A percentile compares a stretch with the other conserved stretches of the same genome.
Evolutionary conservation across 2,888 invertebrate species (phyloP).

Genomic region (Parelbella ahira): DNA sequence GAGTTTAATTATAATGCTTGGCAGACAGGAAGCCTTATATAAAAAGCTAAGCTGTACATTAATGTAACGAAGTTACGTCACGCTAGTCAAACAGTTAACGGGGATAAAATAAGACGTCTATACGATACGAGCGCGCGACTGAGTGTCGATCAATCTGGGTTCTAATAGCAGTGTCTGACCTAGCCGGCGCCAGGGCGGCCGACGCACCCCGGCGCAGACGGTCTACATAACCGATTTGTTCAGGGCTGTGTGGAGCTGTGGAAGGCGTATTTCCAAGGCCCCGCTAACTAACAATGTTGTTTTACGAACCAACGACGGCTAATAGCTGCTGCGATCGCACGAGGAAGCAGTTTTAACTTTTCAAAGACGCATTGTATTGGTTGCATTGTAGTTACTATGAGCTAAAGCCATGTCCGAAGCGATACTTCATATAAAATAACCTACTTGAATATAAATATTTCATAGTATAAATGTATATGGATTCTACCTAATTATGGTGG

Average conservation of each 20-base stretch:
- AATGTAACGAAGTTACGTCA: constrained; percentile 37
- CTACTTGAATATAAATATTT: too few relatives aligned
- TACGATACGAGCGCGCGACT: constrained; percentile 49
- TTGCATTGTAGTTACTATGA: too few relatives aligned
- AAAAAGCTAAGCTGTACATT: constrained; percentile 43
- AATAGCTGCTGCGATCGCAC: constrained; percentile 13
- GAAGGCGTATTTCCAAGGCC: constrained; percentile 16
- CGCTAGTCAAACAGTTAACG: constrained; percentile 33
- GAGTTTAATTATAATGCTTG: constrained; percentile 44
- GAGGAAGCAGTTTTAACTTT: constrained; percentile 17
- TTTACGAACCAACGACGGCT: constrained; percentile 6
- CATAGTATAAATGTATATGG: too few relatives aligned
- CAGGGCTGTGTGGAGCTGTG: constrained; percentile 23
- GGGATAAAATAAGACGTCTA: constrained; percentile 40
- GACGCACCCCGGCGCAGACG: constrained; percentile 50
- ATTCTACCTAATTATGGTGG: too few relatives aligned
- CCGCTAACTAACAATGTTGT: constrained; percentile 23
- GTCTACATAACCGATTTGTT: constrained; percentile 31
- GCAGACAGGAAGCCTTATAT: constrained; percentile 52
- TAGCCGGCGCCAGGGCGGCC: constrained; percentile 65
- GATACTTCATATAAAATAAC: too few relatives aligned
- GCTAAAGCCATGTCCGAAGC: too few relatives aligned
- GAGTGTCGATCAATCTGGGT: constrained; percentile 69
- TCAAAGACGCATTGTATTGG: constrained; percentile 16
- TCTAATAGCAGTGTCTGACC: constrained; percentile 68